Percentiles rank a stretch among this genome's conserved stretches.
Evolutionary conservation across 2,113 vertebrate genomes (phyloP).

Genomic region (Sula dactylatra): DNA sequence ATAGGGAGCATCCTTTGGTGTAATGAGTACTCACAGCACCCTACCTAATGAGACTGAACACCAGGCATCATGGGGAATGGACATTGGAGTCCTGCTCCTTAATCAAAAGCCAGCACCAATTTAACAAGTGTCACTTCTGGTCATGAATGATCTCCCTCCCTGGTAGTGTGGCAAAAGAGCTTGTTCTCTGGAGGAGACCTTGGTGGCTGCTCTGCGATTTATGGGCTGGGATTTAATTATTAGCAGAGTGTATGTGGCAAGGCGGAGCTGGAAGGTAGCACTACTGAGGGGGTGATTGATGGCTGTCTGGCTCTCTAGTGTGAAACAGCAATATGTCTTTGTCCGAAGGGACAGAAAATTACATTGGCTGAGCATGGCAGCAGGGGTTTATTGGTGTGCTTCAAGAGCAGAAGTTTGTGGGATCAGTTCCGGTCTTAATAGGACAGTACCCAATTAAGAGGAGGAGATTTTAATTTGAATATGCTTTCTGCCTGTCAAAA

Average conservation of each 20-base stretch:
- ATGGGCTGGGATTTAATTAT: not conserved
- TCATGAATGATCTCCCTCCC: not conserved
- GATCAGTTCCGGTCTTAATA: not conserved
- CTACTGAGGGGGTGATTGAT: not conserved
- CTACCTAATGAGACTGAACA: not conserved
- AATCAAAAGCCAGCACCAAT: not conserved
- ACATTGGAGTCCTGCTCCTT: not conserved
- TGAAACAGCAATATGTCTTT: constrained; percentile 17
- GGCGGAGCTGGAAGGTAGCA: not conserved
- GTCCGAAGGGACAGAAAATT: not conserved
- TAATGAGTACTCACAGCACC: not conserved
- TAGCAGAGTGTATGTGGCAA: not conserved
- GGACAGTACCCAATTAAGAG: not conserved
- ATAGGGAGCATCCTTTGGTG: not conserved
- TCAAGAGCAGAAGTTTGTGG: not conserved
- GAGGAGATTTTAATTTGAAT: not conserved
- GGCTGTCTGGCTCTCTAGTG: not conserved
- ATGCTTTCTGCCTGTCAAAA: not conserved
- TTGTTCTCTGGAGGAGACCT: not conserved
- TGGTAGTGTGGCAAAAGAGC: not conserved
- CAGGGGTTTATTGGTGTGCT: not conserved
- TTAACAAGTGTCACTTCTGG: not conserved
- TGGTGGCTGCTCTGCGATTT: not conserved
- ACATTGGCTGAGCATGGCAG: not conserved
- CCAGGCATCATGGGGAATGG: rapidly evolving